Conservation (phyloP, 37 sponge, comb jelly and placozoan genomes). For the Chondrilla cf. caribensis region DNA sequence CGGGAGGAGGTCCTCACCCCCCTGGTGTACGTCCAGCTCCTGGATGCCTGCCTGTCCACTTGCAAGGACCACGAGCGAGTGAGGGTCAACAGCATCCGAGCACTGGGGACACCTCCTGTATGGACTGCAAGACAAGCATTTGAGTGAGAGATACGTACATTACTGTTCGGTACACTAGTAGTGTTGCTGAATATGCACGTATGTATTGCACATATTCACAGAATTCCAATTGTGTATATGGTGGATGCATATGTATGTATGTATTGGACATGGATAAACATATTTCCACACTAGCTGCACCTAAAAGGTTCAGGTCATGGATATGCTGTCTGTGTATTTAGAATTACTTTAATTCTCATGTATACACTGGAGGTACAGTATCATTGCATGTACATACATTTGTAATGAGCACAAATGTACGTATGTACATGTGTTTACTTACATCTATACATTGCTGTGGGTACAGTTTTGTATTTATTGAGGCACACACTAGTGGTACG, state of each 20-base stretch:
- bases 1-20: conserved; percentile 15
- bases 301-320: too few species aligned
- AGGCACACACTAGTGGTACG: too few species aligned
- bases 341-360: too few species aligned
- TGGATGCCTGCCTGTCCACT: conserved; percentile 5
- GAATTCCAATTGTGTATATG: not conserved
- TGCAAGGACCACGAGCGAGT: conserved; percentile 18
- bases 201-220: not conserved
- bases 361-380: too few species aligned
- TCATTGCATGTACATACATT: too few species aligned
- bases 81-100: not conserved
- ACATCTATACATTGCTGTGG: not conserved
- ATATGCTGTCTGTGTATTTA: too few species aligned
- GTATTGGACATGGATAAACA: too few species aligned
- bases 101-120: conserved; percentile 18
- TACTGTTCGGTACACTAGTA: not conserved
- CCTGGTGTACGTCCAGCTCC: not conserved
- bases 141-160: not conserved
- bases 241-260: not conserved
- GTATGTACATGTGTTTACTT: not conserved
- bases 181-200: not conserved
- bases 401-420: too few species aligned
- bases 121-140: not conserved
- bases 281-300: too few species aligned
- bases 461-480: too few species aligned